Conservation (phyloP, 1,140 invertebrate genomes). For the Aphelenchoides fujianensis region DNA sequence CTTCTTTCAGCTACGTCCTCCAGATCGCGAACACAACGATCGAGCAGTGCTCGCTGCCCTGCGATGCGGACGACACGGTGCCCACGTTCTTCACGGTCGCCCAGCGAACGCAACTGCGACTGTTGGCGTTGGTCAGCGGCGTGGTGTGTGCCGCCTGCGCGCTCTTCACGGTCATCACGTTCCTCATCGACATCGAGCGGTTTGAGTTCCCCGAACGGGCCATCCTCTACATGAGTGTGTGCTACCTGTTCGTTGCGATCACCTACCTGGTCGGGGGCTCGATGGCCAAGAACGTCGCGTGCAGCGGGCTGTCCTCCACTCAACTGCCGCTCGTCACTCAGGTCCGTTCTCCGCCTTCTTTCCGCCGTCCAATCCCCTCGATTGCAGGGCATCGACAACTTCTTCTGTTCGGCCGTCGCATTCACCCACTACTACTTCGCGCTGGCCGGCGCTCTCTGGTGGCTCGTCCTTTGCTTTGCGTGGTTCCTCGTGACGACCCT, state of each 20-base stretch:
- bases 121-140: not conserved
- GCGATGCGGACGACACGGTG: constrained; percentile 51
- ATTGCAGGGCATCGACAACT: constrained; percentile 85
- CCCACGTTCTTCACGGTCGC: constrained; percentile 74
- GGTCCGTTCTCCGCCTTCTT: constrained; percentile 26
- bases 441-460: constrained; percentile 93
- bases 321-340: constrained; percentile 66
- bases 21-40: constrained; percentile 46
- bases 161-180: constrained; percentile 87
- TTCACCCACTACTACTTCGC: constrained; percentile 97
- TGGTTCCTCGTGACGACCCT: constrained; percentile 98
- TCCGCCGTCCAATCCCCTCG: constrained; percentile 67
- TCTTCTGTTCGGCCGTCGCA: constrained; percentile 88
- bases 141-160: constrained; percentile 83
- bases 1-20: constrained; percentile 43
- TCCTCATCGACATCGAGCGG: constrained; percentile 83
- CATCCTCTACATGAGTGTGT: constrained; percentile 94
- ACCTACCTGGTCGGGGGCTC: constrained; percentile 76
- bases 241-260: constrained; percentile 87
- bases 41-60: constrained; percentile 58
- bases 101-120: constrained; percentile 68
- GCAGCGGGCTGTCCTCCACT: constrained; percentile 68
- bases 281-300: constrained; percentile 69
- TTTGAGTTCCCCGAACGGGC: constrained; percentile 87
- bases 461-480: constrained; percentile 91